These are phyloP conservation scores for Ophonus ardosiacus DNA, from an alignment of 2,888 invertebrate species.

Conservation along the genomic window DNA sequence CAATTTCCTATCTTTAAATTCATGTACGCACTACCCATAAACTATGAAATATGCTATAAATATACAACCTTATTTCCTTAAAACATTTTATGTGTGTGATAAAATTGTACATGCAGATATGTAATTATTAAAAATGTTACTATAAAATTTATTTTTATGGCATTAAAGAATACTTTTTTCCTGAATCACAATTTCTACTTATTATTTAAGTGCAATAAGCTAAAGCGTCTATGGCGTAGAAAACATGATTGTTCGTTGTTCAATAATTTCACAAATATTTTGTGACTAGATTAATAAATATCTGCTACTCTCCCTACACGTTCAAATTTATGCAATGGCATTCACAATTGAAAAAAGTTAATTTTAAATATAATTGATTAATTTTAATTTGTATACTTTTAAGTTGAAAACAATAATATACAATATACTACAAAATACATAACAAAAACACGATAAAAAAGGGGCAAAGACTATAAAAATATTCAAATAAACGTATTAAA, in stretches of 20 bases:
- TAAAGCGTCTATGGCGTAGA: background rate
- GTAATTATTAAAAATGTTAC: constrained; percentile 14
- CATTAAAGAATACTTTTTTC: background rate
- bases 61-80: background rate
- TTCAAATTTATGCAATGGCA: background rate
- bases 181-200: constrained; percentile 4
- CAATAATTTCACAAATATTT: background rate
- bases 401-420: constrained; percentile 40
- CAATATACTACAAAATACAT: constrained; percentile 37
- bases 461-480: constrained; percentile 6
- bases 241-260: constrained; percentile 24
- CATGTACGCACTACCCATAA: background rate
- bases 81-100: background rate
- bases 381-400: constrained; percentile 12
- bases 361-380: background rate
- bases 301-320: background rate
- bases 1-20: background rate
- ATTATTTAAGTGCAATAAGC: constrained; percentile 4
- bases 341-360: constrained; percentile 1
- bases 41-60: background rate
- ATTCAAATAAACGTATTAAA: constrained; percentile 31
- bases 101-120: constrained; percentile 27
- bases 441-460: constrained; percentile 36
- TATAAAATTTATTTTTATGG: background rate
- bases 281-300: constrained; percentile 44